Base-by-base conservation (phyloP, 2,888 invertebrate genomes). In the Chaitophorus viminalis region DNA sequence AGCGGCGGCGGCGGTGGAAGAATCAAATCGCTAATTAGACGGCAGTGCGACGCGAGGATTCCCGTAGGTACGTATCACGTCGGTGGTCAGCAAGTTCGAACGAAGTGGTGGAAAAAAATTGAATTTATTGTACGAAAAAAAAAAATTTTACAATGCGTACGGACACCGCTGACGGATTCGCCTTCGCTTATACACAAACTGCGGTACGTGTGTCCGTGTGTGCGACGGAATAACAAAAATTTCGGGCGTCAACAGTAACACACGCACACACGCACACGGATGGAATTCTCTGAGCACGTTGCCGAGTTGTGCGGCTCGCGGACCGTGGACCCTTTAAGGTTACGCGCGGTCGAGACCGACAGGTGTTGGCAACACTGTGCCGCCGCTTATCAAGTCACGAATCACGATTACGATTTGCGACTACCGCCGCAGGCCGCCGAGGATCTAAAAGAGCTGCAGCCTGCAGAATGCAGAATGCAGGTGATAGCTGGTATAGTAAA, bases 221-320 rank as follows among this genome's bases (percentile, higher is more conserved):
- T 54, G n/a, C 46, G 74, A 75, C 74, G 65, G 87, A 81, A 87
- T 75, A 87, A 87, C 81, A 75, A 87, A 74, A 82, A 87, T 81
- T 87, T 81, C 87, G 87, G 87, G 87, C 87, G 87, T 87, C 87
- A 87, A 87, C 87, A 81, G 36, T 25, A 21, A 75, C 46, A 36
- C 70, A 25, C 31, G 8, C n/a, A 82, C 74, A n/a, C 6, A 0
- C 31, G 3, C 33, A 33, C 46, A 21, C 46, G 76, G 25, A 85
- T 68, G 39, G 60, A 81, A 87, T 87, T 79, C 81, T 81, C 60
- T 46, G 54, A 60, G 74, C 87, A 74, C 87, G 87, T 87, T 87
- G 87, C 87, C 87, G 81, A 60, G 60, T 65, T 60, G 87, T 87
- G 81, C 87, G 72, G 18, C 18, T 29, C 68, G 68, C 46, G 52